Percentiles rank a stretch among this genome's conserved stretches.
phyloP scores from a whole-genome alignment of 2,888 invertebrate genomes.

The Muscina levida region DNA sequence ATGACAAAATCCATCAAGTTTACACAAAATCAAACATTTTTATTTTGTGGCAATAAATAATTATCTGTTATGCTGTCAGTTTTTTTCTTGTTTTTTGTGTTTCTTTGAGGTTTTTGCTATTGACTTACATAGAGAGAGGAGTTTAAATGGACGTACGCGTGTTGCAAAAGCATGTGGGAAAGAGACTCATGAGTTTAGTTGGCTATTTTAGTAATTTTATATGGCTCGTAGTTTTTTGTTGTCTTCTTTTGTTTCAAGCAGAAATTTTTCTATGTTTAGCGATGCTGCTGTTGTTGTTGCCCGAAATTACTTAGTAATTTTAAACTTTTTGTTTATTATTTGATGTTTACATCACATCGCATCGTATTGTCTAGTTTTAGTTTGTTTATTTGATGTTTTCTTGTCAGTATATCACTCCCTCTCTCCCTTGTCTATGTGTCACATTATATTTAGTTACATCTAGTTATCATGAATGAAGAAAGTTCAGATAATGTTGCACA shows the following conservation, averaged over 20 bases:
- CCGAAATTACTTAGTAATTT: conserved; percentile 5
- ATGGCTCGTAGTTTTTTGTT: too few relatives aligned
- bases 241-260: background rate
- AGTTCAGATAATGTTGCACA: conserved; percentile 27
- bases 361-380: background rate
- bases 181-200: background rate
- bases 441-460: background rate
- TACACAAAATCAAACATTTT: background rate
- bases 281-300: background rate
- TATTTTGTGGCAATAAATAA: background rate
- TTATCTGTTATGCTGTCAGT: background rate
- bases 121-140: too few relatives aligned
- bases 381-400: conserved; percentile 10
- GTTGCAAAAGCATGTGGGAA: background rate
- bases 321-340: conserved; percentile 25
- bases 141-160: too few relatives aligned
- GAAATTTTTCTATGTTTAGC: background rate
- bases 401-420: background rate
- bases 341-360: conserved; percentile 35
- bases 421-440: background rate
- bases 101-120: background rate
- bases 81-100: background rate
- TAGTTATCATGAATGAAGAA: conserved; percentile 9
- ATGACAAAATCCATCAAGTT: conserved; percentile 30
- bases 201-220: background rate